phyloP scores from a whole-genome alignment of 2,888 invertebrate species.

The Morpho helenor region DNA sequence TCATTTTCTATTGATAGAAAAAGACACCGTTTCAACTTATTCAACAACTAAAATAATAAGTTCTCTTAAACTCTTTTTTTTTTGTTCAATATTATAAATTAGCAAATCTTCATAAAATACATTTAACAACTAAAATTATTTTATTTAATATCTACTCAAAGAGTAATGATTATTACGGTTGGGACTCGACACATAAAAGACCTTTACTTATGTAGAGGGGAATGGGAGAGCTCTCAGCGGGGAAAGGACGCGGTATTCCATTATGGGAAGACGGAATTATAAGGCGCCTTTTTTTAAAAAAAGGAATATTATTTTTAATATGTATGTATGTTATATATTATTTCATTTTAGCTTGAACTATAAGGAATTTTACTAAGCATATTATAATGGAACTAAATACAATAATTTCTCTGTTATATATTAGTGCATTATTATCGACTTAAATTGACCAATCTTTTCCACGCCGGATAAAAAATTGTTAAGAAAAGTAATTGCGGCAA shows the following conservation, averaged over 20 bases:
- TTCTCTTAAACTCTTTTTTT: no score
- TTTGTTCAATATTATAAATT: background rate
- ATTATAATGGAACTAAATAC: no score
- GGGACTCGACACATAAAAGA: slow-evolving; percentile 39
- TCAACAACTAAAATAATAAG: background rate
- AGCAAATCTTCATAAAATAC: background rate
- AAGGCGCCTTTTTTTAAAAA: slow-evolving; percentile 31
- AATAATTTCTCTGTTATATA: no score
- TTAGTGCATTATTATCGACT: no score
- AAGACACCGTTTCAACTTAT: slow-evolving; percentile 23
- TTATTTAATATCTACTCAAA: background rate
- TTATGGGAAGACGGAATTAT: slow-evolving; percentile 32
- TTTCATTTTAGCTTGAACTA: no score
- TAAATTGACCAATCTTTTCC: no score
- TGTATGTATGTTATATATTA: no score
- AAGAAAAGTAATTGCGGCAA: no score
- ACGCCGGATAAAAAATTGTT: no score
- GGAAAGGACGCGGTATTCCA: slow-evolving; percentile 66
- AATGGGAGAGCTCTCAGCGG: slow-evolving; percentile 58
- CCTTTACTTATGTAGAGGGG: slow-evolving; percentile 57
- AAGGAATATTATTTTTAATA: background rate
- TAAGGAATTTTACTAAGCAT: no score
- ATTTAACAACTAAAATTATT: background rate
- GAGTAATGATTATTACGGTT: background rate
- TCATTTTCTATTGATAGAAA: slow-evolving; percentile 43